Base-by-base conservation (phyloP, 2,888 invertebrate genomes). In the Spatulosminthurus flaviceps region DNA sequence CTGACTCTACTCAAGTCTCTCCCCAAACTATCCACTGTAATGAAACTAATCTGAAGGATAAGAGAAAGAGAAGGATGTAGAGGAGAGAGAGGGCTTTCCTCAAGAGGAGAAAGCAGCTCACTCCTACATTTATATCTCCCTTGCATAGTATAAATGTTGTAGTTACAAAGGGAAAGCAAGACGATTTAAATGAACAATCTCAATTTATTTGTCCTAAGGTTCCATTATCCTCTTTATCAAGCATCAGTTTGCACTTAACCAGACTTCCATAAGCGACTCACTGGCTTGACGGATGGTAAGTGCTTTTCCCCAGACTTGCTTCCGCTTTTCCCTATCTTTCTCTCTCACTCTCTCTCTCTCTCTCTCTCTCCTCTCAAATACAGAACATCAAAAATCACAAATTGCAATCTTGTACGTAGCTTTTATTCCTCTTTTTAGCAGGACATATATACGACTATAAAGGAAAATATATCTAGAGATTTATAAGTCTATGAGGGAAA, bases 191-290 rank as follows among this genome's bases (percentile, higher is more conserved):
- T 51, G 51, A 51, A 51, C 51, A 51, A n/a, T 43, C 72, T 72
- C 72, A 43, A 72, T 72, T 72, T 72, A 72, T 72, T 72, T 72
- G 72, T 72, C 72, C 21, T 61, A 61, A 51, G 34, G 64, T 61
- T 74, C 74, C 74, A 74, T 29, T 74, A 29, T n/a, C 26, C 72
- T 19, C 41, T n/a, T 34, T 70, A 29, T 51, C 42, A 19, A 72
- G 72, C 72, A 72, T 72, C 72, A 72, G 51, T 72, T 72, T 72
- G 72, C 72, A 72, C 72, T 72, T 72, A 72, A 51, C 51, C 24
- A 70, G 22, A 24, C 16, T 43, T 43, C 43, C 24, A 43, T 72
- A 51, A 51, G 41, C 24, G 43, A n/a, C n/a, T n/a, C n/a, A n/a
- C 19, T 67, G 16, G 51, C 5, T 24, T 72, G 72, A 72, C 21